A percentile compares a stretch with the other conserved stretches of the same genome.
Evolutionary conservation across 2,113 vertebrate species (phyloP).

Genomic region (Epinephelus fuscoguttatus): DNA sequence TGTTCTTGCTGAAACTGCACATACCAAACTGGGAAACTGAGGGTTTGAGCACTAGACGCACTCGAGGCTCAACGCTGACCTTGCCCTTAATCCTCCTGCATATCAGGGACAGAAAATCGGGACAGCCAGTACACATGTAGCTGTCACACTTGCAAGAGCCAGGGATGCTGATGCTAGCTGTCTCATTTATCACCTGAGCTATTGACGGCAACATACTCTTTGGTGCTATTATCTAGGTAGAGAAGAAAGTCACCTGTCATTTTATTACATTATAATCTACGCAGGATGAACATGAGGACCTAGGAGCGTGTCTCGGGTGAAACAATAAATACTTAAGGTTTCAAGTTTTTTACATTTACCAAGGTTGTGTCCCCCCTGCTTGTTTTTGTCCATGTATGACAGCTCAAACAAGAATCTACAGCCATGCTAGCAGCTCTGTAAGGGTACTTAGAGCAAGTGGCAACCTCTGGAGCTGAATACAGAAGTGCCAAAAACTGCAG

Average conservation of each 20-base stretch:
- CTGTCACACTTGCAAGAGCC: conserved; percentile 1
- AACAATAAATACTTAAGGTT: not conserved
- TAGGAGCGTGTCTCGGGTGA: not conserved
- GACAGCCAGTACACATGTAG: not conserved
- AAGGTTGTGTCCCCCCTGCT: not conserved
- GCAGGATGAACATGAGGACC: not conserved
- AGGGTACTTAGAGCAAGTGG: too few relatives aligned
- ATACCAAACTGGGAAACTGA: conserved; percentile 52
- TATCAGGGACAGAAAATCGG: not conserved
- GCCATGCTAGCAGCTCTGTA: too few relatives aligned
- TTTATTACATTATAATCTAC: not conserved
- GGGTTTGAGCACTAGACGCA: conserved; percentile 36
- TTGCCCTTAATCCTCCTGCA: conserved; percentile 20
- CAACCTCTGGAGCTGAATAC: too few relatives aligned
- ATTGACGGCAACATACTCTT: not conserved
- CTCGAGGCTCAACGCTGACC: conserved; percentile 9
- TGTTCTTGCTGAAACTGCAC: conserved; percentile 68
- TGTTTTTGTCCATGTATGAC: not conserved
- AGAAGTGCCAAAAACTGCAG: too few relatives aligned
- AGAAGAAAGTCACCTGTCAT: conserved; percentile 1
- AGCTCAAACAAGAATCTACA: not conserved
- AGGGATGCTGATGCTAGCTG: not conserved
- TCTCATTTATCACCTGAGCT: not conserved
- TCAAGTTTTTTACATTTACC: not conserved
- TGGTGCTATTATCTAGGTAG: not conserved